Percentiles rank a stretch among this genome's conserved stretches.
These are phyloP conservation scores for Acanthurus leucopareius DNA, from an alignment of 2,797 vertebrate species.

Conservation along the genomic window DNA sequence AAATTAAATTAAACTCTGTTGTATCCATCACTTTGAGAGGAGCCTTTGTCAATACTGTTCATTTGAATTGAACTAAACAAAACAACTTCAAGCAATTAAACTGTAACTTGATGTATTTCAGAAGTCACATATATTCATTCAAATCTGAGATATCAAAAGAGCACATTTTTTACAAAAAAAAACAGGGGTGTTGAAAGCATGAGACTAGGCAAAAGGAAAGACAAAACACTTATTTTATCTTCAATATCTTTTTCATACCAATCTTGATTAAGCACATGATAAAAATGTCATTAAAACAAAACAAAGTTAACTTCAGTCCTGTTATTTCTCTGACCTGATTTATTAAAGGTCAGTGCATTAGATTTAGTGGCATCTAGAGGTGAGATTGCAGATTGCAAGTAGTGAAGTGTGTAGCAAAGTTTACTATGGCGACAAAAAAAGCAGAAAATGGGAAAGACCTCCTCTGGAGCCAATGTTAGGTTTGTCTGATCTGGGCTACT, in stretches of 20 bases:
- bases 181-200: neutral
- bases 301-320: no score
- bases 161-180: neutral
- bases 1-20: conserved; percentile 53
- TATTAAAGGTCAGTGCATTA: no score
- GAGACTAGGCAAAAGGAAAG: neutral
- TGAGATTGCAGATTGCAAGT: no score
- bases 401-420: no score
- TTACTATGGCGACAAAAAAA: no score
- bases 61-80: neutral
- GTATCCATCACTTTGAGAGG: conserved; percentile 15
- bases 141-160: neutral
- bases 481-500: no score
- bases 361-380: no score
- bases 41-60: neutral
- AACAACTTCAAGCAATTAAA: neutral
- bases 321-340: no score
- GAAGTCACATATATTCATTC: neutral
- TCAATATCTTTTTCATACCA: neutral
- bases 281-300: no score
- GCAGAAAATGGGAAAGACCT: no score
- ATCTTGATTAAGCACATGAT: no score
- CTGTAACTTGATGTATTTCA: neutral
- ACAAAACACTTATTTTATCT: neutral
- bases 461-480: no score